Evolutionary conservation across 2,888 invertebrate species (phyloP), one percentile per base, ranked within the genome.

Genomic region (Polylopha cassiicola): DNA sequence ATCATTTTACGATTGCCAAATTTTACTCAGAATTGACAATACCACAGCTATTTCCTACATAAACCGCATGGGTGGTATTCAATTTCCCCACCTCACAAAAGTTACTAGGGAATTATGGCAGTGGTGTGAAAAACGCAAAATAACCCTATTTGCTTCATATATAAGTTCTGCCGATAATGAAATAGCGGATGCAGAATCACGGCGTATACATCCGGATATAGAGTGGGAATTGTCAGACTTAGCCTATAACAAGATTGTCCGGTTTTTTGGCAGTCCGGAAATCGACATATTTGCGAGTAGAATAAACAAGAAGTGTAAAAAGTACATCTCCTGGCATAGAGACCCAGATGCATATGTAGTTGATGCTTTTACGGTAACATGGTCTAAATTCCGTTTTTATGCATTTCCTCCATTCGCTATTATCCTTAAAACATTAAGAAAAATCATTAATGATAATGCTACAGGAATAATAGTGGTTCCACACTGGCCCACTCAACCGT

Each of bases 281-380:
- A 49, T 55, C 1, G 53, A 58, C 18, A 10, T 58, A 6, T 58
- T 55, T 17, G 55, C 54, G 0, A 45, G 33, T 13, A 7, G 30
- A 9, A 30, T 18, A 3, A 30, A 30, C 8, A 10, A 6, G 4
- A 30, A 30, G 10, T 30, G 30, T 9, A 8, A 18, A 5, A 7
- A 9, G 2, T 30, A 30, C 18, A 7, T 30, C 4, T 30, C 30
- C 3, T 30, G 30, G 30, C 6, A 30, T n/a, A 7, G 9, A 9
- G 30, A 30, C 18, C 30, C 30, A 17, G 2, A 30, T 18, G 30
- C 30, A 9, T 17, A 9, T 16, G 10, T 2, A 18, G 7, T 30
- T 5, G 30, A 30, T 30, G 30, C 30, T 8, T 30, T 30, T 11
- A 30, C 30, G 4, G 2, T 30, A 8, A 10, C 16, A 5, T 30